Base-by-base conservation (phyloP, 2,888 invertebrate species). In the Cremastinae sp. region DNA sequence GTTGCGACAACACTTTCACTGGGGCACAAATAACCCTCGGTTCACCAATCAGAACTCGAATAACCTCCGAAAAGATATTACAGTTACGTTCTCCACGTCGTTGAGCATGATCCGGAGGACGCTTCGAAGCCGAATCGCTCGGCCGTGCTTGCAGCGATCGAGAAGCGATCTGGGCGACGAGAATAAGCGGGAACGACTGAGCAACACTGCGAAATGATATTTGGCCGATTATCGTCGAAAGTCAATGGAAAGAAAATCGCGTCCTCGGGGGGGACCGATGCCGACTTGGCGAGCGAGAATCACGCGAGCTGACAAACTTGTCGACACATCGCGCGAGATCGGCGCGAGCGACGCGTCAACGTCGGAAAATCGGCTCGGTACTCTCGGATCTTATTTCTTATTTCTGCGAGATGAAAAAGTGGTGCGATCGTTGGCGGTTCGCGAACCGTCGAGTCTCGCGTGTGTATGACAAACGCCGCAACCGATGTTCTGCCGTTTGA, bases 401-500 rank as follows among this genome's bases (percentile, higher is more conserved):
- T 28, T 28, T 28, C 5, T 28, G 5, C 2, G 5, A 28, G 28
- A 5, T 3, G 28, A 28, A 28, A 28, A 28, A 28, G 5, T 5
- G 41, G 5, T 43, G 16, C 12, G 43, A 43, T 28, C 51, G 59
- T 69, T 22, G 51, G 51, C 28, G 41, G 34, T 38, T 51, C 22
- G 62, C 16, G 49, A 47, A 38, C 41, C 20, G 14, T 2, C 1
- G 16, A 10, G 10, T 22, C 51, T 36, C 54, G 65, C 14, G 43
- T 62, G 56, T 58, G 41, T 62, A 58, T 72, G 72, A 75, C 79
- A 74, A 73, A 74, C 71, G 68, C 45, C 53, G 66, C 82, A 80
- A 82, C 80, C 84, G 85, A 85, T 80, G 84, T 81, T 76, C 78
- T 82, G 85, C 81, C 79, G 84, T 84, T 86, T 86, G 86, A 86